Evolutionary conservation across 1,140 invertebrate species (phyloP).

Genomic region (Fopius arisanus): DNA sequence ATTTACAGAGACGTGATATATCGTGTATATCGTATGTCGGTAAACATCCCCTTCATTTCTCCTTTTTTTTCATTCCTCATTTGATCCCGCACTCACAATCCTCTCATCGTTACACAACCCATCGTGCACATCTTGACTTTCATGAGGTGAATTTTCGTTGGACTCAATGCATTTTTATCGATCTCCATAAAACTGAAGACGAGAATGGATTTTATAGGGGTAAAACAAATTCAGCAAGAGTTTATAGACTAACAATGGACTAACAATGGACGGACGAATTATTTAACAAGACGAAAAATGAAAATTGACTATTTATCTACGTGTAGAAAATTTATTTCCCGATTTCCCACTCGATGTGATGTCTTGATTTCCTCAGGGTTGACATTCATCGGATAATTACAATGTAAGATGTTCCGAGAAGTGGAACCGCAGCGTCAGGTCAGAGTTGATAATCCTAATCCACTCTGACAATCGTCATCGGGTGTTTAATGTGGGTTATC

Average conservation of each 20-base stretch:
- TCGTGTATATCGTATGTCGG: conserved; percentile 18
- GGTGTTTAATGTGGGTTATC: background rate
- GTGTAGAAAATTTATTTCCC: too few relatives aligned
- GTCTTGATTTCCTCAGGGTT: too few relatives aligned
- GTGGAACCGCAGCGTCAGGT: background rate
- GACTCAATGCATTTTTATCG: background rate
- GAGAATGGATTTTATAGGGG: background rate
- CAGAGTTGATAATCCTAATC: background rate
- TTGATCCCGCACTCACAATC: background rate
- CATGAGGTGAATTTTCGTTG: conserved; percentile 17
- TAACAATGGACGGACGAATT: too few relatives aligned
- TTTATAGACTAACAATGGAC: too few relatives aligned
- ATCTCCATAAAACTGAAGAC: background rate
- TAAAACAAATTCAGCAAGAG: background rate
- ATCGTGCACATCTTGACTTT: conserved; percentile 12
- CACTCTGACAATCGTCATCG: background rate
- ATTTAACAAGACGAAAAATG: too few relatives aligned
- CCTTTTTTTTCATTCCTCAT: background rate
- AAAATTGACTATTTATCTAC: too few relatives aligned
- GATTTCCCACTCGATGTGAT: too few relatives aligned
- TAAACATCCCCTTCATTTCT: conserved; percentile 18
- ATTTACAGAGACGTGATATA: conserved; percentile 35
- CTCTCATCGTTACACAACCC: background rate
- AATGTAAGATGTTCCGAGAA: background rate
- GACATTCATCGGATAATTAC: background rate